Evolutionary conservation across 2,113 vertebrate species (phyloP).

Genomic region (Leptodactylus fuscus): DNA sequence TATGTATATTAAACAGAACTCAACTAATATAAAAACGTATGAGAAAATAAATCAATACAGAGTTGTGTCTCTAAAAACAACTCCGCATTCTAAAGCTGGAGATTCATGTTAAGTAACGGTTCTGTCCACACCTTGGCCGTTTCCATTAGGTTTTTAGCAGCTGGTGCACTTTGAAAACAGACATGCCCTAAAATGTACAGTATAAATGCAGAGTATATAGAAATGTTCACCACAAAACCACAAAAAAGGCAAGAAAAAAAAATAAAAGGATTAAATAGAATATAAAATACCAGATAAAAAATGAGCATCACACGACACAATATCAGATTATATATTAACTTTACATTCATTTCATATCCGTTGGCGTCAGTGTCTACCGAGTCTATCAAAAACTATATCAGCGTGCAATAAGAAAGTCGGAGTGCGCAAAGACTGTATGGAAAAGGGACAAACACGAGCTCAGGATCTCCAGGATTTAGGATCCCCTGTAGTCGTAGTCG

Average conservation of each 20-base stretch:
- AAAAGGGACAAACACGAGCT: conserved; percentile 2
- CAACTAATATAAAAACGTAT: neutral
- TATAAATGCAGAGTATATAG: neutral
- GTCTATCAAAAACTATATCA: neutral
- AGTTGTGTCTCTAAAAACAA: neutral
- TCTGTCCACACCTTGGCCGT: neutral
- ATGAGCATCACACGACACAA: conserved; percentile 42
- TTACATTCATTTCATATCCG: neutral
- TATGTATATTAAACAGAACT: neutral
- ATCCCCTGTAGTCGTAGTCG: neutral
- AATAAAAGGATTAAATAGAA: neutral
- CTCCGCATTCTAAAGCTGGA: neutral
- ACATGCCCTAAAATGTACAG: neutral
- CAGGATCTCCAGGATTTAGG: neutral
- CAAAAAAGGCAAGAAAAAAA: neutral
- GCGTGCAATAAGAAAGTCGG: neutral
- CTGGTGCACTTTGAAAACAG: neutral
- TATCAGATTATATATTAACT: neutral
- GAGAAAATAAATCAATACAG: neutral
- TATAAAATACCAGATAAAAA: conserved; percentile 37
- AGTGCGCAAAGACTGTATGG: neutral
- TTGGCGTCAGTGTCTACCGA: neutral
- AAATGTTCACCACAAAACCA: conserved; percentile 26
- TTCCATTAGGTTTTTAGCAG: neutral
- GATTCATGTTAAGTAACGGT: neutral